These are phyloP conservation scores for Chrysoperla carnea DNA, from an alignment of 1,140 invertebrate genomes.

Conservation along the genomic window DNA sequence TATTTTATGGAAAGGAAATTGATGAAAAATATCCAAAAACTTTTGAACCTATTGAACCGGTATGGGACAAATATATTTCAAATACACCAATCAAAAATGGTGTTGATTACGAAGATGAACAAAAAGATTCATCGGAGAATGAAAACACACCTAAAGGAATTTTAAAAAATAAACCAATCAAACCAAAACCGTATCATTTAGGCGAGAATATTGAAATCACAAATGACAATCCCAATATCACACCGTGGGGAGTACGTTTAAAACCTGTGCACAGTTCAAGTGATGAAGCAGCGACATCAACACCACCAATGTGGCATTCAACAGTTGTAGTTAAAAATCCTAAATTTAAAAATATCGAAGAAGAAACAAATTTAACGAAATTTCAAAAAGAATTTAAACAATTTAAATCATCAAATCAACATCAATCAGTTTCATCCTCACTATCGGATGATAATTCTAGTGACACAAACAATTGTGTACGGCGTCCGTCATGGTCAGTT, in stretches of 20 bases:
- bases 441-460: slow-evolving; percentile 6
- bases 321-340: slow-evolving; percentile 21
- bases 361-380: slow-evolving; percentile 14
- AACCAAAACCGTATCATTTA: slow-evolving; percentile 46
- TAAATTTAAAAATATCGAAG: slow-evolving; percentile 4
- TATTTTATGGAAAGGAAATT: slow-evolving; percentile 13
- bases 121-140: slow-evolving; percentile 17
- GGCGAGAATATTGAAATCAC: slow-evolving; percentile 36
- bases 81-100: slow-evolving; percentile 14
- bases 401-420: slow-evolving; percentile 13
- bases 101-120: slow-evolving; percentile 23
- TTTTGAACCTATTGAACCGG: slow-evolving; percentile 5
- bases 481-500: slow-evolving; percentile 24
- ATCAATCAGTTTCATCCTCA: slow-evolving; percentile 6
- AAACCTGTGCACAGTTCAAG: slow-evolving; percentile 16
- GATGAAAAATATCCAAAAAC: slow-evolving; percentile 3
- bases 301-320: slow-evolving; percentile 20
- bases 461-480: background rate
- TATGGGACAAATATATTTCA: slow-evolving; percentile 4
- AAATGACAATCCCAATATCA: slow-evolving; percentile 16
- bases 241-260: slow-evolving; percentile 27
- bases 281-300: slow-evolving; percentile 4
- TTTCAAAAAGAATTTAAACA: slow-evolving; percentile 21
- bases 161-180: slow-evolving; percentile 49
- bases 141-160: slow-evolving; percentile 43